Evolutionary conservation across 2,888 invertebrate genomes (phyloP), one percentile per base, ranked within the genome.

Genomic region (Cyclophora punctaria): DNA sequence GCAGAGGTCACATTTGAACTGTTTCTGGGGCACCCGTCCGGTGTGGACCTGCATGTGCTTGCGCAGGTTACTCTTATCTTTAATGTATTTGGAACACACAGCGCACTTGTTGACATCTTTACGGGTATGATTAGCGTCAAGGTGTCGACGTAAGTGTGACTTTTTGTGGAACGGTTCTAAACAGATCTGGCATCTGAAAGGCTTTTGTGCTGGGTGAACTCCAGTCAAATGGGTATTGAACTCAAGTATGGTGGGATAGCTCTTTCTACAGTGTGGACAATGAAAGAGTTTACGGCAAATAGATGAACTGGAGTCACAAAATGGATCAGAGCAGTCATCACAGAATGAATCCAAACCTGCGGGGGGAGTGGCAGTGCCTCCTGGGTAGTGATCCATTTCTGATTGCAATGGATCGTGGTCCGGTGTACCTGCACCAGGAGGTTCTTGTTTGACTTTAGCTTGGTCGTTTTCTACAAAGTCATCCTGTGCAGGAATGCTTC

Each of bases 11-110:
- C 89, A 89, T 66, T 89, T 89, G 60, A 89, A 89, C 66, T 89
- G 89, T 67, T 89, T 89, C 62, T 89, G 89, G 48, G 89, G 89
- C 47, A 89, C 86, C 42, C 89, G 72, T 2, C 89, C 89, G 41
- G 89, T 89, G 60, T 89, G 89, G n/a, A 89, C 89, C 70, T 89
- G 89, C 89, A 89, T 89, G 62, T 89, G 89, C 64, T 89, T 89
- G 56, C 89, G 86, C 58, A 89, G 70, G 65, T 89, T 89, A 67
- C 89, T 89, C 60, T 89, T 89, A 71, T 89, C 89, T 70, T 89
- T 89, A 52, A 89, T 89, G 66, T 89, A 89, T 69, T 89, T 89
- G 53, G 89, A 89, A 73, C 89, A 89, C 53, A 89, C 89, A 46
- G 89, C 78, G 73, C 89, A 89, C 63, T 89, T 89, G 65, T 89